phyloP scores from a whole-genome alignment of 2,113 vertebrate genomes.

The Vombatus ursinus region DNA sequence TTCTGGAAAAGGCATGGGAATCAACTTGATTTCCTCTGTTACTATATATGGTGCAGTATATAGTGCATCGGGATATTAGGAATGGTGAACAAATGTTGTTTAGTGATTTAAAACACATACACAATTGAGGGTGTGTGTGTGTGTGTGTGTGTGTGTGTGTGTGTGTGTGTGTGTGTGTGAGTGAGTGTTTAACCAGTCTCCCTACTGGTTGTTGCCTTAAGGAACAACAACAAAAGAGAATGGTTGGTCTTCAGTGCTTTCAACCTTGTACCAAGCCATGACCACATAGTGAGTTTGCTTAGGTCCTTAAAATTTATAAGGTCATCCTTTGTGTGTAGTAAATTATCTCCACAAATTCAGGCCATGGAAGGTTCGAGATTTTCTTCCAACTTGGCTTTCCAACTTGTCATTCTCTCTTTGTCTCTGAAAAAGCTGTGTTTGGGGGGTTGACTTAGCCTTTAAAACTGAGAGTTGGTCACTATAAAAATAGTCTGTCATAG shows the following conservation, averaged over 20 bases:
- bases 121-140: background rate
- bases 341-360: background rate
- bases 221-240: background rate
- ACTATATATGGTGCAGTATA: background rate
- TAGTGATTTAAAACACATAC: background rate
- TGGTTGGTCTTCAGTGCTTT: background rate
- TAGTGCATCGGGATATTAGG: background rate
- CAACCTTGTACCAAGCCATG: background rate
- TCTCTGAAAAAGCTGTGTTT: constrained; percentile 59
- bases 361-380: constrained; percentile 42
- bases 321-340: background rate
- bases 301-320: background rate
- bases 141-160: no score
- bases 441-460: constrained; percentile 70
- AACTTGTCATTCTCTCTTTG: constrained; percentile 62
- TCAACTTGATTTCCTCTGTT: background rate
- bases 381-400: constrained; percentile 48
- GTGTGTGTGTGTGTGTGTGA: no score
- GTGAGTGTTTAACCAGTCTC: background rate
- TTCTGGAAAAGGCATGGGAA: background rate
- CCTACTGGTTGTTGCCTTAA: background rate
- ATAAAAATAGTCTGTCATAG: constrained; percentile 75
- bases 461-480: constrained; percentile 75
- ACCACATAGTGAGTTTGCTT: background rate
- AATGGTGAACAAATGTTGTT: background rate